Evolutionary conservation across 2,888 invertebrate species (phyloP).

Genomic region (Mythimna albipuncta): DNA sequence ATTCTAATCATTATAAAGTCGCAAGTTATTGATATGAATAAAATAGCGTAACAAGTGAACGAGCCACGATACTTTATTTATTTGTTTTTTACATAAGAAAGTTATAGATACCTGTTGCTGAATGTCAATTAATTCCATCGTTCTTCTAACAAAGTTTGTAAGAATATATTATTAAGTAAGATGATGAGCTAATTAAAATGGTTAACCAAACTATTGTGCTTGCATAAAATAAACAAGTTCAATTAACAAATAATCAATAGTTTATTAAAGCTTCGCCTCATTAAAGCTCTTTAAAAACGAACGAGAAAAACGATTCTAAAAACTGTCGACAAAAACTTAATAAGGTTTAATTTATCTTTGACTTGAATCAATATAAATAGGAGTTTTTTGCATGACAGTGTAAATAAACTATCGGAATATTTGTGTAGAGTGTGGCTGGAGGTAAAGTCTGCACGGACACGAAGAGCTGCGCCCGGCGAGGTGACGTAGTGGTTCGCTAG

Average conservation of each 20-base stretch:
- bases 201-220: constrained; percentile 15
- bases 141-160: constrained; percentile 2
- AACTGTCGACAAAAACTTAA: constrained; percentile 50
- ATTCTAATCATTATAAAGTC: constrained; percentile 53
- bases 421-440: background rate
- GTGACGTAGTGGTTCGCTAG: constrained; percentile 23
- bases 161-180: constrained; percentile 1
- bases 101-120: constrained; percentile 15
- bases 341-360: constrained; percentile 54
- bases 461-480: constrained; percentile 7
- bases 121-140: constrained; percentile 7
- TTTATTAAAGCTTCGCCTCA: constrained; percentile 39
- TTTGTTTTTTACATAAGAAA: constrained; percentile 10
- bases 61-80: constrained; percentile 8
- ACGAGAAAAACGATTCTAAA: constrained; percentile 36
- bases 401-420: constrained; percentile 24
- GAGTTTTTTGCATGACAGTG: constrained; percentile 40
- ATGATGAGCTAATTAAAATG: constrained; percentile 31
- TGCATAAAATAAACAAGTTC: constrained; percentile 36
- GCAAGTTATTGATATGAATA: constrained; percentile 42
- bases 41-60: constrained; percentile 30
- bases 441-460: constrained; percentile 17
- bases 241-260: constrained; percentile 44
- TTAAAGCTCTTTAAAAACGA: constrained; percentile 35
- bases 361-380: constrained; percentile 49